Conservation (phyloP, 2,888 invertebrate genomes). For the Mellilla xanthometata region DNA sequence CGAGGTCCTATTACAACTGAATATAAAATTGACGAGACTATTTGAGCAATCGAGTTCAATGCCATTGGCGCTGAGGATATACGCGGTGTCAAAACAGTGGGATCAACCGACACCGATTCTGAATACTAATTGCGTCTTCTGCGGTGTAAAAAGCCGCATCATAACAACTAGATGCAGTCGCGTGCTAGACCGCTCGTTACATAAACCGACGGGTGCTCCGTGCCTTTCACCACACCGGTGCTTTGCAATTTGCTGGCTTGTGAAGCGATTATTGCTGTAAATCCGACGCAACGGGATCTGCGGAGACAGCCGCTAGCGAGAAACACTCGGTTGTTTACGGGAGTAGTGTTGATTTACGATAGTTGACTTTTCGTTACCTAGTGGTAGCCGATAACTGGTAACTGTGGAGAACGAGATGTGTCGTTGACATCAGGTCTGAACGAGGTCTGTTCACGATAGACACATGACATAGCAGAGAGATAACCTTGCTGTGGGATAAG, state of each 20-base stretch:
- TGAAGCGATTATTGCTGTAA: constrained; percentile 53
- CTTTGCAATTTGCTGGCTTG: constrained; percentile 58
- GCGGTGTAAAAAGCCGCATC: constrained; percentile 35
- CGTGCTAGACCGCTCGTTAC: constrained; percentile 48
- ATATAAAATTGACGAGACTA: constrained; percentile 26
- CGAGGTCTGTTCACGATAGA: no score
- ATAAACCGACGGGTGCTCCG: constrained; percentile 53
- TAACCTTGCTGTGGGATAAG: no score
- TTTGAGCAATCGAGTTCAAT: constrained; percentile 25
- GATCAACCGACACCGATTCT: constrained; percentile 37
- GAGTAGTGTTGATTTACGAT: not conserved
- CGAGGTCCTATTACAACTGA: constrained; percentile 23
- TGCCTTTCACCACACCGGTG: constrained; percentile 64
- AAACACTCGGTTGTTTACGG: constrained; percentile 2
- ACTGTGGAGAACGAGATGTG: no score
- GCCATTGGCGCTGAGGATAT: constrained; percentile 18
- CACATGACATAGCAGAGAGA: no score
- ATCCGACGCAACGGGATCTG: constrained; percentile 48
- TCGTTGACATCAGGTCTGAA: no score
- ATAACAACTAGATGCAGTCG: constrained; percentile 30
- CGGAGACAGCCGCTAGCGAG: constrained; percentile 30
- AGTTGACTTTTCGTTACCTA: no score
- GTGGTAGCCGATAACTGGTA: no score
- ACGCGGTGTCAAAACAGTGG: constrained; percentile 36
- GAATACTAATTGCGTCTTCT: constrained; percentile 38